phyloP scores from a whole-genome alignment of 2,888 invertebrate species.

The Athripsodes cinereus region DNA sequence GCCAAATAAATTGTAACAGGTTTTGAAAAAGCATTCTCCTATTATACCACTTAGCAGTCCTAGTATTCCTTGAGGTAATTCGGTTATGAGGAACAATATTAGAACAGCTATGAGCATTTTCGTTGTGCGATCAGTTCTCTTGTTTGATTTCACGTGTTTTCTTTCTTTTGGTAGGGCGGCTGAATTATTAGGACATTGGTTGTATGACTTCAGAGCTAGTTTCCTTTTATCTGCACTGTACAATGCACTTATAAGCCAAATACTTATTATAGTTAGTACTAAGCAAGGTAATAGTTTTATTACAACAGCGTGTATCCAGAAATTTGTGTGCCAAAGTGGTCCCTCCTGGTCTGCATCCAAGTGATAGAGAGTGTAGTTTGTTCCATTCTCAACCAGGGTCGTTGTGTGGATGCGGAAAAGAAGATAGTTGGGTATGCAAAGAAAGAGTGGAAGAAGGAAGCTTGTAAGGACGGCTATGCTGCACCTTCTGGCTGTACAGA shows the following conservation, averaged over 20 bases:
- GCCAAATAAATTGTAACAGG: constrained; percentile 75
- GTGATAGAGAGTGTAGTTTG: constrained; percentile 43
- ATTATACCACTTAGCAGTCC: constrained; percentile 65
- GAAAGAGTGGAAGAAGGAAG: constrained; percentile 68
- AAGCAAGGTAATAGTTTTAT: constrained; percentile 76
- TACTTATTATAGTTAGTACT: constrained; percentile 66
- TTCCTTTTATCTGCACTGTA: constrained; percentile 71
- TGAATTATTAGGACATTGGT: constrained; percentile 44
- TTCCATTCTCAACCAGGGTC: constrained; percentile 46
- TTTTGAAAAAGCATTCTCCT: constrained; percentile 65
- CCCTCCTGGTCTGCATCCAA: constrained; percentile 53
- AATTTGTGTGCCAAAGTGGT: constrained; percentile 62
- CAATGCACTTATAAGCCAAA: constrained; percentile 64
- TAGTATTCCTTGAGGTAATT: constrained; percentile 76
- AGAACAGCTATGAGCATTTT: constrained; percentile 84
- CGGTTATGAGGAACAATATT: constrained; percentile 79
- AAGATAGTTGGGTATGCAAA: constrained; percentile 80
- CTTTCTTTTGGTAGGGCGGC: constrained; percentile 30
- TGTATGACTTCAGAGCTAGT: constrained; percentile 61
- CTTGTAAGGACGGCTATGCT: constrained; percentile 68
- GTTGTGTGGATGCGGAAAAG: constrained; percentile 50
- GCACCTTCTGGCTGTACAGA: constrained; percentile 74
- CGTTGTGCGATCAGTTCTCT: constrained; percentile 80
- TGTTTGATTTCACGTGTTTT: constrained; percentile 56
- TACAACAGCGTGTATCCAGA: constrained; percentile 75